Evolutionary conservation across 2,888 invertebrate species (phyloP), one percentile per base, ranked within the genome.

Genomic region (Agonum fuliginosum): DNA sequence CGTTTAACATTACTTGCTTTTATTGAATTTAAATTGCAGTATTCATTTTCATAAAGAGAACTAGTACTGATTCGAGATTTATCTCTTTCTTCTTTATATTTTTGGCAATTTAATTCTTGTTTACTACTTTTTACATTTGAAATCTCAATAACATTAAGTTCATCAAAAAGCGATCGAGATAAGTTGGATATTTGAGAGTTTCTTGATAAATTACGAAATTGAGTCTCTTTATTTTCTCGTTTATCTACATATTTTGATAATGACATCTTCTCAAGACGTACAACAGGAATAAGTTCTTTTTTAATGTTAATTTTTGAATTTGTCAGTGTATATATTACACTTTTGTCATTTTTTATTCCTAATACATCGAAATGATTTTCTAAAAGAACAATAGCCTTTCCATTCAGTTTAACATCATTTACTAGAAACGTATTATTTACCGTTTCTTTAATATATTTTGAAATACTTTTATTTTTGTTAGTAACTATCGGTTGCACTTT

Each of bases 371-470:
- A 17, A 74, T 54, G 12, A 20, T 54, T 69, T 54, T 78, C 77
- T 51, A 81, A 14, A 17, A 70, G 48, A 14, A 81, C 79, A 69
- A 79, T 67, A 4, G 80, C 79, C 37, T 79, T 46, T n/a, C 24
- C 17, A 10, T 65, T 78, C 22, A 81, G 69, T 74, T 81, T 81
- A 24, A 43, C 67, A 74, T 80, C 81, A 67, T 41, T 79, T 75
- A 14, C 5, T 58, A 58, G 10, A 3, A 58, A 58, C 3, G 58
- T 37, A 12, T 65, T 65, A 14, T 17, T 19, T n/a, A n/a, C n/a
- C 19, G 8, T 20, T 67, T n/a, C 1, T 10, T 24, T 24, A 30
- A 14, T 14, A 58, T 54, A 22, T 5, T 30, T 12, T 58, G 58
- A 30, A 17, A 30, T 17, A 3, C 8, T 24, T 27, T 27, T 62